Base-by-base conservation (phyloP, 2,113 vertebrate species). In the Leuciscus idus region DNA sequence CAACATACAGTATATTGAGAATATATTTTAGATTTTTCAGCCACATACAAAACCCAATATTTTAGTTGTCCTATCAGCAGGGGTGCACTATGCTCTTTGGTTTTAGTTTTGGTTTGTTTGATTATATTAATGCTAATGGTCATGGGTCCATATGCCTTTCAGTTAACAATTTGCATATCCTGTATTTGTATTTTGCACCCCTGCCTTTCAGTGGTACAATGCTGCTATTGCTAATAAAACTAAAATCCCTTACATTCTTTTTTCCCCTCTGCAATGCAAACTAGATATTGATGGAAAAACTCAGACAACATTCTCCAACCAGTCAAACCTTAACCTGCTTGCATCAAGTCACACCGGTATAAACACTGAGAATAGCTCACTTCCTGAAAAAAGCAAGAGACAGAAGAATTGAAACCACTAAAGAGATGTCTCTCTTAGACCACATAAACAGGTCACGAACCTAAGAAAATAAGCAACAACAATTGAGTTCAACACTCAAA, bases 291-390 rank as follows among this genome's bases (percentile, higher is more conserved):
- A 77, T 19, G 72, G 11, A 13, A 55, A 57, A 21, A 43, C 36
- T 33, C 10, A 78, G 17, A 78, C 26, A 30, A 23, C 28, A 23
- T 78, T 28, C 9, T 78, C 19, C 6, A 57, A 17, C 30, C 10
- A 59, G 9, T 39, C 19, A 8, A 57, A 8, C 6, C 52, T 21
- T 21, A 6, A 39, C 3, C 72, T 46, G 30, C 10, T 19, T 36
- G 30, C 52, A 88, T 74, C 0, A 8, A 26, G 39, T 74, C 86
- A 11, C 11, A 43, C 8, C 9, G 4, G 28, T 86, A 84, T 8
- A 2, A 82, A 88, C 75, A 90, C 28, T 79, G 46, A 79, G 84
- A 79, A 57, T 46, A 79, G 48, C 33, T 43, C 4, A 79, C 75
- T 79, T 85, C 62, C 84, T 80, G 76, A 23, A 2, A 19, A 70